Base-by-base conservation (phyloP, 2,113 vertebrate genomes). In the Psittacula cyanocephala region DNA sequence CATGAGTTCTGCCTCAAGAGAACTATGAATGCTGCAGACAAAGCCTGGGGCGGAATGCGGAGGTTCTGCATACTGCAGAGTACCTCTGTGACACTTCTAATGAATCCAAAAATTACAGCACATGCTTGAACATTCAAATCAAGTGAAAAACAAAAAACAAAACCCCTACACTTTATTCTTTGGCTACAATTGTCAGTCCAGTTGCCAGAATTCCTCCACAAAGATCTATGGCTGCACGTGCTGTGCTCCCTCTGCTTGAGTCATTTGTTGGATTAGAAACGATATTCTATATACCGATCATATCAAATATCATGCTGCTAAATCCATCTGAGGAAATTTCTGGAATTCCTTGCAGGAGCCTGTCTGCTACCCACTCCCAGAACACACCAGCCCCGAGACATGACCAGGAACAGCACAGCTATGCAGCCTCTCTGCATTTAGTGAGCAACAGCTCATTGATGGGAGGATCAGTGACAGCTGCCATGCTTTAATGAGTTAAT, bases 71-170 rank as follows among this genome's bases (percentile, higher is more conserved):
- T 7, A 2, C 49, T 15, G 17, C 83, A 63, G 10, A 20, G 37
- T 22, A 4, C 15, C 41, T 64, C 50, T 17, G 0, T 2, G 0
- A 1, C 25, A 5, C 41, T 49, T 18, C 39, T 27, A 27, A 7
- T 1, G 44, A 25, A 35, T 27, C 23, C 14, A 50, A n/a, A 46
- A 78, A 24, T 4, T 16, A 7, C 77, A 77, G 59, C 53, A 37
- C 9, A 1, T 28, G 57, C 49, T 19, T 7, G 28, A 44, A 50
- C 47, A 18, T 22, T 11, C 59, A 46, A 14, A 33, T 1, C 3
- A 28, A 78, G 53, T 9, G 19, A 50, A 77, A 22, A 1, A 59
- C 33, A 59, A 59, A 59, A 59, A 35, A 2, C 57, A 59, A 59
- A 59, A 23, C 13, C 57, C 57, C 3, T 35, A 24, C 35, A 2